A percentile compares a stretch with the other conserved stretches of the same genome.
Conservation (phyloP, 2,797 vertebrate genomes). For the Enteromius anoplus region DNA sequence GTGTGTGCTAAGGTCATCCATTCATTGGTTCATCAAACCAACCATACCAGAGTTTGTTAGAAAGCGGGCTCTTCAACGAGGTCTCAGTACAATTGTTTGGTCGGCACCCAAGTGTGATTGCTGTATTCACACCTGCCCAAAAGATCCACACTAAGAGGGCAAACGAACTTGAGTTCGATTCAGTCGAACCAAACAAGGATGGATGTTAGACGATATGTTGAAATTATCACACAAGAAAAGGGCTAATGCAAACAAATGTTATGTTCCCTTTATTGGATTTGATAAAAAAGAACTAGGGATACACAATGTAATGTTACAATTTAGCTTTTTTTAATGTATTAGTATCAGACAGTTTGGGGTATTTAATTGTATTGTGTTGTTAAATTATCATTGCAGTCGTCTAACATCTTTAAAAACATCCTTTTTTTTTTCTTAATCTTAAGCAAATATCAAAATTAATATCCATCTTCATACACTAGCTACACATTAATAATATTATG, state of each 20-base stretch:
- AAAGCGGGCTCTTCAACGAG: too few species aligned
- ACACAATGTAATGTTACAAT: not conserved
- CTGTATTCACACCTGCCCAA: too few species aligned
- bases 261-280: not conserved
- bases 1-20: too few species aligned
- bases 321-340: not conserved
- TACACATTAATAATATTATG: not conserved
- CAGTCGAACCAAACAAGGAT: not conserved
- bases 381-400: not conserved
- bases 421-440: not conserved
- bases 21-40: too few species aligned
- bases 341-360: not conserved
- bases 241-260: not conserved
- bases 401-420: not conserved
- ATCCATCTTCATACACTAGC: not conserved
- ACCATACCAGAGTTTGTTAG: too few species aligned
- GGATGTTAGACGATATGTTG: not conserved
- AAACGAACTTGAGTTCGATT: too few species aligned
- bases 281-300: not conserved
- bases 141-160: too few species aligned
- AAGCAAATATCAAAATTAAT: not conserved
- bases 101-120: too few species aligned
- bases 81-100: too few species aligned
- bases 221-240: not conserved
- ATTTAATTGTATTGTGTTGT: not conserved